These are phyloP conservation scores for Spisula subtruncata DNA, from an alignment of 2,888 invertebrate species.

Conservation along the genomic window DNA sequence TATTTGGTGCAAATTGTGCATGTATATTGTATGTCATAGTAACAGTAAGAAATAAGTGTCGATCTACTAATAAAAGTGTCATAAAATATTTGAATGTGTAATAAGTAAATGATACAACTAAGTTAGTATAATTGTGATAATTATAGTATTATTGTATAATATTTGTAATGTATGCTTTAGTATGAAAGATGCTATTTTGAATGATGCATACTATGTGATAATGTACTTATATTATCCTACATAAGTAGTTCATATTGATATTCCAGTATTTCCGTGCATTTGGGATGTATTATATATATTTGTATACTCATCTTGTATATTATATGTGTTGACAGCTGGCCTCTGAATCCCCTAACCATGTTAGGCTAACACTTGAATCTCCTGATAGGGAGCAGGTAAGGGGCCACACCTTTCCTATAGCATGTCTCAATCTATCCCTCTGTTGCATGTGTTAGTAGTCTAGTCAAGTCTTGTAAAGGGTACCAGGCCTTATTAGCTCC, in stretches of 20 bases:
- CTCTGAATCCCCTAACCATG: constrained; percentile 52
- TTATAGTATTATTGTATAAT: too few relatives aligned
- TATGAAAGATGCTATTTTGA: background rate
- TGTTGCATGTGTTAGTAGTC: constrained; percentile 43
- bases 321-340: constrained; percentile 53
- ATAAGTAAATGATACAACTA: background rate
- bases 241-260: background rate
- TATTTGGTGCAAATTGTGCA: background rate
- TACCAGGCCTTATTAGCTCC: too few relatives aligned
- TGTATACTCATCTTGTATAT: background rate
- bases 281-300: background rate
- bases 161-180: background rate
- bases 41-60: background rate
- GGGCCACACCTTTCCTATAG: constrained; percentile 50
- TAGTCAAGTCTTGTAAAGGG: constrained; percentile 15
- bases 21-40: background rate
- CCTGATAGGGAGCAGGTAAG: constrained; percentile 69
- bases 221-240: background rate
- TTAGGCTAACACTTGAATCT: constrained; percentile 64
- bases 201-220: background rate
- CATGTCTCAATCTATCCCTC: constrained; percentile 44
- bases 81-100: background rate
- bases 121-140: background rate
- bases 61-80: background rate
- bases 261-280: background rate